Base-by-base conservation (phyloP, 2,797 vertebrate genomes). In the Fratercula arctica region DNA sequence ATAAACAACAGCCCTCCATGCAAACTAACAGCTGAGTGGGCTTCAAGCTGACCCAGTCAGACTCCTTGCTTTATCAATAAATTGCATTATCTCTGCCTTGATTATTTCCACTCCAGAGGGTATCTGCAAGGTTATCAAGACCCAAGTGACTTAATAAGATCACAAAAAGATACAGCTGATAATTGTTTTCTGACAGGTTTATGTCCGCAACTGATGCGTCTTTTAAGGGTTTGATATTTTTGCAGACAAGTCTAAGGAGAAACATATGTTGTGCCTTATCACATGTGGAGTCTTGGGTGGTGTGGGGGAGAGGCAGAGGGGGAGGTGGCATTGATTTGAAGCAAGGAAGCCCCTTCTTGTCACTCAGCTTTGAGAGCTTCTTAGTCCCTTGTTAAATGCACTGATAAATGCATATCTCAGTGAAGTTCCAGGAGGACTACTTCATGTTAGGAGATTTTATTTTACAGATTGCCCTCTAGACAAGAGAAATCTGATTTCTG, bases 401-500 rank as follows among this genome's bases (percentile, higher is more conserved):
- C 18, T 25, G 70, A 93, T 70, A 88, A 95, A 95, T 39, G 63
- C 48, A 24, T 86, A 79, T 66, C 73, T 88, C 51, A 5, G 61
- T 8, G 46, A 81, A 73, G 79, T 48, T 94, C 67, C 66, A 60
- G 35, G 35, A 85, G 57, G 23, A 87, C 46, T 66, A 29, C 13
- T 79, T 93, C 69, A 61, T 6, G 18, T 61, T n/a, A 56, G 68
- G 76, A 85, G 63, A 96, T 81, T 89, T 89, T 75, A 33, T 87
- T 87, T 90, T 95, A 69, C 43, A 84, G 78, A 78, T 81, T 86
- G 66, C 79, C 63, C 39, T 63, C 46, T 46, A 89, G 76, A 86
- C 79, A 93, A 95, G 87, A 88, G 87, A 84, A 96, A 93, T 89
- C 73, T 87, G 87, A 94, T 95, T 97, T 96, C 90, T 67, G 61